phyloP scores from a whole-genome alignment of 2,113 vertebrate species.

The Archilochus colubris region DNA sequence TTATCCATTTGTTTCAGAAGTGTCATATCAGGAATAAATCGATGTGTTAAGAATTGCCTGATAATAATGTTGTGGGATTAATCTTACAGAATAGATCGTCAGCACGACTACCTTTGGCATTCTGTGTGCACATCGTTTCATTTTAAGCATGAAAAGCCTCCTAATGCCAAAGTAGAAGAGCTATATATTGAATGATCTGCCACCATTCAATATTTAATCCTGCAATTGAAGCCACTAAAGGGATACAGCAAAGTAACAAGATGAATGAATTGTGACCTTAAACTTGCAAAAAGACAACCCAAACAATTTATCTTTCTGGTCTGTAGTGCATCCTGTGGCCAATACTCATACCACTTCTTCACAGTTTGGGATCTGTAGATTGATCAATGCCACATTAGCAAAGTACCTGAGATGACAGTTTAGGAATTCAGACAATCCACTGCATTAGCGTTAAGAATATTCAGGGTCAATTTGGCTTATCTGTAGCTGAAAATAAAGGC shows the following conservation, averaged over 20 bases:
- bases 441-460: slow-evolving; percentile 68
- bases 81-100: slow-evolving; percentile 78
- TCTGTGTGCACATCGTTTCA: slow-evolving; percentile 65
- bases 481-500: slow-evolving; percentile 53
- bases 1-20: slow-evolving; percentile 75
- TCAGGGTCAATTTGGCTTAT: slow-evolving; percentile 64
- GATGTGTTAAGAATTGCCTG: slow-evolving; percentile 77
- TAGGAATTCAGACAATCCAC: slow-evolving; percentile 64
- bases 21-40: slow-evolving; percentile 79
- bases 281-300: slow-evolving; percentile 90
- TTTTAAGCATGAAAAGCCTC: slow-evolving; percentile 76
- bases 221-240: slow-evolving; percentile 89
- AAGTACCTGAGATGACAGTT: slow-evolving; percentile 74
- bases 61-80: slow-evolving; percentile 83
- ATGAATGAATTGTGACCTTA: slow-evolving; percentile 93
- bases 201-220: slow-evolving; percentile 90
- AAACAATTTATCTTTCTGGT: slow-evolving; percentile 92
- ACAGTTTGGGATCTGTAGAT: slow-evolving; percentile 69
- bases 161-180: slow-evolving; percentile 73
- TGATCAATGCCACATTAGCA: slow-evolving; percentile 85
- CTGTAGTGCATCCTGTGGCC: slow-evolving; percentile 74
- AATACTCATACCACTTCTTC: slow-evolving; percentile 78
- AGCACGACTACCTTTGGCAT: slow-evolving; percentile 80
- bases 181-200: slow-evolving; percentile 81
- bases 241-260: slow-evolving; percentile 88